Percentiles rank a stretch among this genome's conserved stretches.
Evolutionary conservation across 2,113 vertebrate genomes (phyloP).

Genomic region (Microtus ochrogaster): DNA sequence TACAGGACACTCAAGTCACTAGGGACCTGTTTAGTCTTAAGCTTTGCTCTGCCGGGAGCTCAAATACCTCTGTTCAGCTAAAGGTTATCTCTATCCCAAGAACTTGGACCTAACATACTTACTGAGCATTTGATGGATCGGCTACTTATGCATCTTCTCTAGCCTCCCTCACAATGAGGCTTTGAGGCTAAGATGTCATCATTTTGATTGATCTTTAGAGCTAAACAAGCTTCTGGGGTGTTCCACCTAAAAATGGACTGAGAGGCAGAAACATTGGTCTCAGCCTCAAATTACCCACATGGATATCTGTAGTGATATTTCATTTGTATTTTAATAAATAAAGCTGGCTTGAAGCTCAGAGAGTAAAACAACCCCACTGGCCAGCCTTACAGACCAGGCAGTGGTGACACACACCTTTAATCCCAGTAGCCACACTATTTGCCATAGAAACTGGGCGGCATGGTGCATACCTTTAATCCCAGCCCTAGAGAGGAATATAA

Average conservation of each 20-base stretch:
- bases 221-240: not conserved
- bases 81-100: not conserved
- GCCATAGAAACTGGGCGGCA: too few relatives aligned
- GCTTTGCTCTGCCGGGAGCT: not conserved
- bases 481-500: too few relatives aligned
- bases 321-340: too few relatives aligned
- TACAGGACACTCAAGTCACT: not conserved
- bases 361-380: too few relatives aligned
- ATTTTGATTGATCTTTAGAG: conserved; percentile 37
- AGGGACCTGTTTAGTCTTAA: not conserved
- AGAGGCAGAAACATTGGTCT: not conserved
- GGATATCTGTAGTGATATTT: not conserved
- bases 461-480: too few relatives aligned
- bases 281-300: not conserved
- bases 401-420: too few relatives aligned
- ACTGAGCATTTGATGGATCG: not conserved
- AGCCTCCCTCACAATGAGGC: not conserved
- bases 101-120: not conserved
- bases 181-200: not conserved
- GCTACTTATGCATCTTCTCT: not conserved
- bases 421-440: too few relatives aligned
- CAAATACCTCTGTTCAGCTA: not conserved
- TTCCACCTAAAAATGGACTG: not conserved
- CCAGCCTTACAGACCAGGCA: too few relatives aligned
- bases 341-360: too few relatives aligned